phyloP scores from a whole-genome alignment of 2,797 vertebrate genomes.

The Agapornis canus region DNA sequence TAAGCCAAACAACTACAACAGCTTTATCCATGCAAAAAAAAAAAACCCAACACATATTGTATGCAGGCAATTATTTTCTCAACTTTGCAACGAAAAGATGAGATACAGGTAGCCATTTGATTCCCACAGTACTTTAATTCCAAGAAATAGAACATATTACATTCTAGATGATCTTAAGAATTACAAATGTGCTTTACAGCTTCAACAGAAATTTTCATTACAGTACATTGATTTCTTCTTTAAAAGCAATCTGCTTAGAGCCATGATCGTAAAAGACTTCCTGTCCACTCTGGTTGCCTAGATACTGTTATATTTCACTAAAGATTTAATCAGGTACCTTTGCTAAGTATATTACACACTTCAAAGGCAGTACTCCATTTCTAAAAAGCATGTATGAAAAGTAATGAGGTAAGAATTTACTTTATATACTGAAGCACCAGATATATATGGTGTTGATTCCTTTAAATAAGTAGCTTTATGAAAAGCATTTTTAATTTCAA shows the following conservation, averaged over 20 bases:
- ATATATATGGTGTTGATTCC: not conserved
- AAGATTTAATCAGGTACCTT: conserved; percentile 19
- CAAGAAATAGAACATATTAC: not conserved
- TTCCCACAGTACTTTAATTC: not conserved
- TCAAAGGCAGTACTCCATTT: not conserved
- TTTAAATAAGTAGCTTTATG: not conserved
- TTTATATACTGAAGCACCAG: not conserved
- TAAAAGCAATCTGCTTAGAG: not conserved
- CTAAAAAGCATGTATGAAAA: not conserved
- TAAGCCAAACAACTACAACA: not conserved
- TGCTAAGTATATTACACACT: not conserved
- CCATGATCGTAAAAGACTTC: not conserved
- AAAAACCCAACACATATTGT: fast-evolving
- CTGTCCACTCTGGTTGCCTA: not conserved
- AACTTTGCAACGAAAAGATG: not conserved
- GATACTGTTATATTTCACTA: conserved; percentile 4
- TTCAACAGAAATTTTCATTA: not conserved
- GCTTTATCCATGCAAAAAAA: not conserved
- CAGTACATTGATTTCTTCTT: not conserved
- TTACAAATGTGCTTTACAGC: not conserved
- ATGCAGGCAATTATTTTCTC: not conserved
- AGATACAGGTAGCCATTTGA: not conserved
- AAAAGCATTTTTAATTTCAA: not conserved
- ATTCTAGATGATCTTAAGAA: not conserved
- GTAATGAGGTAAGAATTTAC: not conserved